Percentiles rank a stretch among this genome's conserved stretches.
Conservation (phyloP, 1,140 invertebrate genomes). For the Saxidomus purpurata region DNA sequence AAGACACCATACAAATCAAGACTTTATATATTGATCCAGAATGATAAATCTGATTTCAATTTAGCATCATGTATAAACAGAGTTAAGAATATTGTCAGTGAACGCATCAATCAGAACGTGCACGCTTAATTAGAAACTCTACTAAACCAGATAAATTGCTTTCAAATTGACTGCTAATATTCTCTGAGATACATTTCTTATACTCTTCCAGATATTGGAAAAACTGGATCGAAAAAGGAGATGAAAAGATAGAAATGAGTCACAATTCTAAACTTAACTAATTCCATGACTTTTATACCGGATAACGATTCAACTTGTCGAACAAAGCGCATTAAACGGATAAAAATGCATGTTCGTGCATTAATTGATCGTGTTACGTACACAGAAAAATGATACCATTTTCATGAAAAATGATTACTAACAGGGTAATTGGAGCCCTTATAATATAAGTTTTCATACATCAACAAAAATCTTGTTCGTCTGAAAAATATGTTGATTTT, state of each 20-base stretch:
- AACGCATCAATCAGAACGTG: constrained; percentile 30
- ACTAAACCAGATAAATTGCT: constrained; percentile 63
- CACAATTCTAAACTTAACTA: constrained; percentile 33
- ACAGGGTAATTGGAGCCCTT: not conserved
- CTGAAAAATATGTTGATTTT: too few relatives aligned
- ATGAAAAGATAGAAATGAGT: constrained; percentile 39
- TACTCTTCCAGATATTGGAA: constrained; percentile 1
- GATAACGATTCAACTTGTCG: constrained; percentile 22
- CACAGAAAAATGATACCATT: not conserved
- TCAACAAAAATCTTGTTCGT: too few relatives aligned
- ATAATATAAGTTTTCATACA: too few relatives aligned
- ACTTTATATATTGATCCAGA: constrained; percentile 15
- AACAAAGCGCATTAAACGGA: not conserved
- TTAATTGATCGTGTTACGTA: not conserved
- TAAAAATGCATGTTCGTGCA: constrained; percentile 7
- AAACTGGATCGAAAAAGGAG: not conserved
- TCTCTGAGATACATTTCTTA: constrained; percentile 35
- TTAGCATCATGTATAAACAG: constrained; percentile 26
- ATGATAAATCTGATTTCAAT: constrained; percentile 36
- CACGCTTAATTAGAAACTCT: constrained; percentile 32
- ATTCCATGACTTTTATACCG: constrained; percentile 15
- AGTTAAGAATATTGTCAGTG: constrained; percentile 22
- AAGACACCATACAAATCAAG: too few relatives aligned
- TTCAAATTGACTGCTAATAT: constrained; percentile 64
- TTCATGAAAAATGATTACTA: not conserved